Evolutionary conservation across 2,113 vertebrate species (phyloP), one percentile per base, ranked within the genome.

Genomic region (Pelusios castaneus): DNA sequence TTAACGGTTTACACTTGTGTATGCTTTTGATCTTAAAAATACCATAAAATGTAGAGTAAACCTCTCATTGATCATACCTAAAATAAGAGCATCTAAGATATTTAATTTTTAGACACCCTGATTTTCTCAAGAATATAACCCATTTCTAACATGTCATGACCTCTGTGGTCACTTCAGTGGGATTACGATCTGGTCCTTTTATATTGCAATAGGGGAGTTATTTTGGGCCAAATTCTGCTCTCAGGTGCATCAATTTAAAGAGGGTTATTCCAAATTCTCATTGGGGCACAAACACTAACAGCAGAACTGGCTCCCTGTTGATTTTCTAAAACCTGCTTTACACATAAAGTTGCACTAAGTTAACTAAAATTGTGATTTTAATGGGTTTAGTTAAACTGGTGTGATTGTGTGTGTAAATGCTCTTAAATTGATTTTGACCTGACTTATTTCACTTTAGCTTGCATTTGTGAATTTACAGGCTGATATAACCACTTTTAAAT

Each of bases 321-420:
- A 63, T 94, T 92, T 96, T 96, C 92, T 95, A 87, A 97, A 91
- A 84, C 95, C 82, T 97, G 85, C 89, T 95, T 97, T 97, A 97
- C 96, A 96, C 96, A 97, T 95, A 95, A 97, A 97, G 92, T 97
- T 95, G 84, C 80, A 90, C 92, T 49, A 49, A 13, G 90, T 96
- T 97, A 97, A 97, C 91, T 95, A 96, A 97, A 95, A 88, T 90
- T 87, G 94, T 4, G 94, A 94, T 95, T 95, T 97, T 89, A 89
- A 97, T 91, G 45, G 92, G 89, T 95, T 95, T 41, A 96, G 96
- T 97, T 97, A 97, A 97, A 97, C 89, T 90, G 96, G 93, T 94
- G 87, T 86, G 84, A 91, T 91, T 95, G 93, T 94, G 92, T 96
- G 93, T 97, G 96, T 96, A 97, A 96, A 94, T 95, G 93, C 91